These are phyloP conservation scores for Lymantria monacha DNA, from an alignment of 2,888 invertebrate genomes.

Conservation along the genomic window DNA sequence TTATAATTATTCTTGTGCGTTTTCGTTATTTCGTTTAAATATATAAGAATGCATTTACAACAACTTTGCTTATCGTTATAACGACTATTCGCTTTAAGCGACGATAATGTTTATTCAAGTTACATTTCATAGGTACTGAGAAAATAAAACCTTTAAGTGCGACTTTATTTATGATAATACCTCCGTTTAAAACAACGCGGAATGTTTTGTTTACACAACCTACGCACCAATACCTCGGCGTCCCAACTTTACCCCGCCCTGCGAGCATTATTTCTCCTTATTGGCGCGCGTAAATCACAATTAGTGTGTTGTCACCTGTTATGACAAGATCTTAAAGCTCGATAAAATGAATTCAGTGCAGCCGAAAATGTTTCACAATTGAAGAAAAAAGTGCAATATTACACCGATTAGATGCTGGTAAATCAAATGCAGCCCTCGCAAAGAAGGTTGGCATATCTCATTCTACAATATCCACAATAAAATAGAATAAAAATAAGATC, in stretches of 20 bases:
- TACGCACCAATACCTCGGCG: constrained; percentile 14
- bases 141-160: constrained; percentile 23
- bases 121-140: constrained; percentile 14
- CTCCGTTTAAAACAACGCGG: constrained; percentile 13
- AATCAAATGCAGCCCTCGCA: constrained; percentile 11
- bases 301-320: constrained; percentile 7
- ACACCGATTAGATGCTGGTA: constrained; percentile 8
- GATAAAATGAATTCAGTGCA: constrained; percentile 1
- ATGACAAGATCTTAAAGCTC: constrained; percentile 15
- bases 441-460: constrained; percentile 19
- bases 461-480: constrained; percentile 24
- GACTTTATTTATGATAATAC: constrained; percentile 17
- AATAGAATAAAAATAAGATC: constrained; percentile 15
- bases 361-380: constrained; percentile 14
- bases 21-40: too few species aligned
- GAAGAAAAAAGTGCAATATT: constrained; percentile 19
- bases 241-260: constrained; percentile 10
- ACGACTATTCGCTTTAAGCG: not conserved
- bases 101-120: constrained; percentile 8
- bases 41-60: not conserved
- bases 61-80: not conserved
- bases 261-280: constrained; percentile 8
- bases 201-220: constrained; percentile 5
- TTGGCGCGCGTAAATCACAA: constrained; percentile 6
- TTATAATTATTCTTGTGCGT: too few species aligned